A percentile compares a stretch with the other conserved stretches of the same genome.
Evolutionary conservation across 2,888 invertebrate species (phyloP).

Genomic region (Drosophila barbarae): DNA sequence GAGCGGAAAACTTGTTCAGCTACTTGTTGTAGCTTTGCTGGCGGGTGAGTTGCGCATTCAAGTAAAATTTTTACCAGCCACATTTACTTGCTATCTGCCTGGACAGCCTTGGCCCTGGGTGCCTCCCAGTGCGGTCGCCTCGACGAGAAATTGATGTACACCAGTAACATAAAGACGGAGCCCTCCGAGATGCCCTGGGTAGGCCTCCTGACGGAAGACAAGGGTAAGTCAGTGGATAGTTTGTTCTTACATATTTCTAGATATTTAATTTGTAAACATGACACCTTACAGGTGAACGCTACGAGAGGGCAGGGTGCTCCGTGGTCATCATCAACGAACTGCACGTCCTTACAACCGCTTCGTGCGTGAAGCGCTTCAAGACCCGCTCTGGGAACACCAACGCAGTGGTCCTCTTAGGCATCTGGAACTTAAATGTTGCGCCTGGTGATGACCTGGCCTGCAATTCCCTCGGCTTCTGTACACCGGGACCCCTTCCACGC

Average conservation of each 20-base stretch:
- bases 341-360: slow-evolving; percentile 54
- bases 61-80: background rate
- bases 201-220: slow-evolving; percentile 40
- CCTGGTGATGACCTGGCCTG: slow-evolving; percentile 37
- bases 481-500: slow-evolving; percentile 46
- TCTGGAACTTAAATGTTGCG: slow-evolving; percentile 40
- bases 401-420: slow-evolving; percentile 45
- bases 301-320: slow-evolving; percentile 32
- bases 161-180: slow-evolving; percentile 13
- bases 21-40: slow-evolving; percentile 31
- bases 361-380: slow-evolving; percentile 46
- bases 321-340: slow-evolving; percentile 47
- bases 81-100: background rate
- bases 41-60: slow-evolving; percentile 30
- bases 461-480: slow-evolving; percentile 54
- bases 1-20: slow-evolving; percentile 37
- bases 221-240: slow-evolving; percentile 11
- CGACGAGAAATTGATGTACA: slow-evolving; percentile 49
- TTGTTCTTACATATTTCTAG: background rate
- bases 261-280: background rate
- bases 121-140: slow-evolving; percentile 42
- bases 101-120: slow-evolving; percentile 1
- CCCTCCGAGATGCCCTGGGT: slow-evolving; percentile 60
- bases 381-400: slow-evolving; percentile 13
- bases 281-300: slow-evolving; percentile 5